A percentile compares a stretch with the other conserved stretches of the same genome.
Evolutionary conservation across 2,113 vertebrate genomes (phyloP).

Genomic region (Macrotus californicus): DNA sequence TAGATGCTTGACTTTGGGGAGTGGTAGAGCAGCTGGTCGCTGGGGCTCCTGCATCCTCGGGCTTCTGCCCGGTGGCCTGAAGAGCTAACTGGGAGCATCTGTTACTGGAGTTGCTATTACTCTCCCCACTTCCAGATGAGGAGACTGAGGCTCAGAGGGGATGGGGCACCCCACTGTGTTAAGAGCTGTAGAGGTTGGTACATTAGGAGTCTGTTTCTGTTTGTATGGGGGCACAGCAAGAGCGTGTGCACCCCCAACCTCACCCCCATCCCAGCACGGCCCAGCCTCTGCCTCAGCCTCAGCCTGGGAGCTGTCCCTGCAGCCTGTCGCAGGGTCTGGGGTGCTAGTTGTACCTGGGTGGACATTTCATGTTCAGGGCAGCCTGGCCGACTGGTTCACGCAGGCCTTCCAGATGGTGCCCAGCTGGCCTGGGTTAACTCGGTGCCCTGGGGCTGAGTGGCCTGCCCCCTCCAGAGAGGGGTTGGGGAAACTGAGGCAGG

Average conservation of each 20-base stretch:
- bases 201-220: neutral
- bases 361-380: neutral
- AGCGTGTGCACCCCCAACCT: neutral
- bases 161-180: neutral
- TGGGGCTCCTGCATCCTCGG: accelerated
- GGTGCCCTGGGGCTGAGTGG: neutral
- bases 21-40: accelerated
- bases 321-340: neutral
- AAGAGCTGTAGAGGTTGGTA: neutral
- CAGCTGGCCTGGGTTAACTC: neutral
- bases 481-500: neutral
- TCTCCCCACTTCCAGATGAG: neutral
- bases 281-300: neutral
- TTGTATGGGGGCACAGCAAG: neutral
- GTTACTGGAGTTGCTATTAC: neutral
- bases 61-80: neutral
- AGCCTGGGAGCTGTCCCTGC: neutral
- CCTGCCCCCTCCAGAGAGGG: neutral
- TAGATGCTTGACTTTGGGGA: neutral
- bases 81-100: neutral
- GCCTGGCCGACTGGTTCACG: neutral
- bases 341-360: neutral
- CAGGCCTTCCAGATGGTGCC: neutral
- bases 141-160: neutral
- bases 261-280: neutral